Evolutionary conservation across 2,888 invertebrate genomes (phyloP).

Genomic region (Maniola hyperantus): DNA sequence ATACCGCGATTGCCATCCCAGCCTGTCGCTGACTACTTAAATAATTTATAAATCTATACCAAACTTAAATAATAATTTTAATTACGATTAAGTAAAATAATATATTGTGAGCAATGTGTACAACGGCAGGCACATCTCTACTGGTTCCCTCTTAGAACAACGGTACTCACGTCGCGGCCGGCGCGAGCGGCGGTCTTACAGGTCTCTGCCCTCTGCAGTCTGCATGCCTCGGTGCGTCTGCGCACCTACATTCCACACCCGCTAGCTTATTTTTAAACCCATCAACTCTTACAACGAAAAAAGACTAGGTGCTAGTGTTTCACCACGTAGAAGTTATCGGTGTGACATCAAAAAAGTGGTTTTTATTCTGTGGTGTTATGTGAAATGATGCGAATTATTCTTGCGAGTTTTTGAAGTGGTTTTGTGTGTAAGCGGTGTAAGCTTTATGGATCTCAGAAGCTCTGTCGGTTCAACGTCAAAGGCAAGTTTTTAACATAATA

Average conservation of each 20-base stretch:
- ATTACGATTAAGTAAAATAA: neutral
- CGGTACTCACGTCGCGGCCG: slow-evolving; percentile 65
- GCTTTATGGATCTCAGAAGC: slow-evolving; percentile 40
- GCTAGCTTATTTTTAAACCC: slow-evolving; percentile 26
- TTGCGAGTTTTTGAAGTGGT: slow-evolving; percentile 53
- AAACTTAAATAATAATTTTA: too few species aligned
- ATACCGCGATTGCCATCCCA: too few species aligned
- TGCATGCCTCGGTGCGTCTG: slow-evolving; percentile 53
- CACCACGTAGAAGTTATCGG: neutral
- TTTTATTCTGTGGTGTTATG: slow-evolving; percentile 29
- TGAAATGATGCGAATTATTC: slow-evolving; percentile 36
- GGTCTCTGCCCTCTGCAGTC: slow-evolving; percentile 73
- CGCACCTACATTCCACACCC: slow-evolving; percentile 41
- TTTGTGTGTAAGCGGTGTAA: slow-evolving; percentile 47
- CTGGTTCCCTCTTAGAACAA: slow-evolving; percentile 54
- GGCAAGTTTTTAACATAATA: slow-evolving; percentile 55
- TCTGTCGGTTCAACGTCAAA: slow-evolving; percentile 44
- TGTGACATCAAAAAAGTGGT: slow-evolving; percentile 16
- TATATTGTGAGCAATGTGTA: neutral
- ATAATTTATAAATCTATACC: too few species aligned
- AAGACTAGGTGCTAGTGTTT: neutral
- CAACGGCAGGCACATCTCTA: slow-evolving; percentile 7
- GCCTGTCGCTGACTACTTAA: too few species aligned
- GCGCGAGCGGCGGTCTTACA: slow-evolving; percentile 60
- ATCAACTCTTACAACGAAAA: slow-evolving; percentile 12